These are phyloP conservation scores for Andrena trimmerana DNA, from an alignment of 2,888 invertebrate genomes.

Conservation along the genomic window DNA sequence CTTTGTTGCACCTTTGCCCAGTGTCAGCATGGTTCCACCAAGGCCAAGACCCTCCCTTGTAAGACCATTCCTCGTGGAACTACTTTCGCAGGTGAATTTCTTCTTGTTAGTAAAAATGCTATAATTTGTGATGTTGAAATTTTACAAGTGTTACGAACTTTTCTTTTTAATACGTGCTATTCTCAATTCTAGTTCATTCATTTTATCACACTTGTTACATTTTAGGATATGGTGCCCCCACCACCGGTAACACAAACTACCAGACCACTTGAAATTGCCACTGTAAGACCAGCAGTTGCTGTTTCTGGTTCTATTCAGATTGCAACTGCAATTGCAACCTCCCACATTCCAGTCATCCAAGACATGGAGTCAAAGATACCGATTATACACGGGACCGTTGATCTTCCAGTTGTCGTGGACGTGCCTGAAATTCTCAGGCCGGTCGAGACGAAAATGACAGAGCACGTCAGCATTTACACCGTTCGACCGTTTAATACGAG, in stretches of 20 bases:
- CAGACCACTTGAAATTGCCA: constrained; percentile 76
- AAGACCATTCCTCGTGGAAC: constrained; percentile 81
- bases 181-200: too few relatives aligned
- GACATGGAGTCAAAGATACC: constrained; percentile 83
- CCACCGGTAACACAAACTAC: constrained; percentile 75
- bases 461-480: constrained; percentile 82
- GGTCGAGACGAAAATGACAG: constrained; percentile 75
- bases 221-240: constrained; percentile 83
- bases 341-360: constrained; percentile 82
- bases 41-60: constrained; percentile 77
- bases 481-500: constrained; percentile 81
- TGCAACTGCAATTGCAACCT: constrained; percentile 81
- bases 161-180: too few relatives aligned
- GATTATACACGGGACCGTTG: constrained; percentile 83
- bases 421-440: constrained; percentile 79
- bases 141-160: too few relatives aligned
- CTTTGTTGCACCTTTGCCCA: constrained; percentile 73
- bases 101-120: background rate
- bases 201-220: background rate
- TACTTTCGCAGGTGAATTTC: constrained; percentile 79
- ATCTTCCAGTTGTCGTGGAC: constrained; percentile 81
- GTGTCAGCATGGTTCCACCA: constrained; percentile 79
- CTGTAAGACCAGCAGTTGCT: constrained; percentile 79
- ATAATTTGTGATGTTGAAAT: too few relatives aligned
- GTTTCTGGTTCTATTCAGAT: constrained; percentile 84